phyloP scores from a whole-genome alignment of 92 coral and sea anemone genomes.

The Nematostella vectensis region DNA sequence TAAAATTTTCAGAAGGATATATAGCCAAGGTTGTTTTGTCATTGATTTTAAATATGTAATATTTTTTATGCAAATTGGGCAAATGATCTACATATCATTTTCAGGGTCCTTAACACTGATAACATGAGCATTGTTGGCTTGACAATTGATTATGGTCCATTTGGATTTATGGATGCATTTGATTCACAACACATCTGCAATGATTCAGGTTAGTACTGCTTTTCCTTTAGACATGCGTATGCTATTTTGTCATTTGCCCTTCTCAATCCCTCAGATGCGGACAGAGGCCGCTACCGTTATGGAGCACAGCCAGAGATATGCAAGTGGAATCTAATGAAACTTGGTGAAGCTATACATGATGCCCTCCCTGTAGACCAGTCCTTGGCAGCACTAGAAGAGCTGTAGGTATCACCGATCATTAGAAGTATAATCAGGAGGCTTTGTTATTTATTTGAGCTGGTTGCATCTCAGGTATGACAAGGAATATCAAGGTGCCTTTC shows the following conservation, averaged over 20 bases:
- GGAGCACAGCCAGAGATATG: conserved; percentile 90
- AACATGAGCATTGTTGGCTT: conserved; percentile 93
- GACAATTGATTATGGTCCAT: conserved; percentile 98
- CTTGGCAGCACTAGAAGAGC: conserved; percentile 63
- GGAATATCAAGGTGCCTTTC: conserved; percentile 40
- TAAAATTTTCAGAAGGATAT: too few species aligned
- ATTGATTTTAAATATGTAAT: too few species aligned
- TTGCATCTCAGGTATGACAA: conserved; percentile 39
- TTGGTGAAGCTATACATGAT: conserved; percentile 86
- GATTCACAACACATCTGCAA: conserved; percentile 80
- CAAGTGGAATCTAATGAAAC: conserved; percentile 84
- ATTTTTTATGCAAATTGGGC: too few species aligned
- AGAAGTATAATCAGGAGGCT: background rate
- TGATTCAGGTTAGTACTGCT: conserved; percentile 63
- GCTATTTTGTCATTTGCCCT: too few species aligned
- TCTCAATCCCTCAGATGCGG: too few species aligned
- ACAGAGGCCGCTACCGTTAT: conserved; percentile 71
- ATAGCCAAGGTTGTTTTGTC: too few species aligned
- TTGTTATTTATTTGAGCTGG: background rate
- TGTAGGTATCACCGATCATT: conserved; percentile 41
- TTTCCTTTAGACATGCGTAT: background rate
- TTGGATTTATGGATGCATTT: conserved; percentile 91
- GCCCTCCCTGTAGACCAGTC: conserved; percentile 75
- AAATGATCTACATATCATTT: too few species aligned
- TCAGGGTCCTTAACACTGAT: conserved; percentile 90